Percentiles rank a stretch among this genome's conserved stretches.
Conservation (phyloP, 2,888 invertebrate species). For the Tinea pellionella region DNA sequence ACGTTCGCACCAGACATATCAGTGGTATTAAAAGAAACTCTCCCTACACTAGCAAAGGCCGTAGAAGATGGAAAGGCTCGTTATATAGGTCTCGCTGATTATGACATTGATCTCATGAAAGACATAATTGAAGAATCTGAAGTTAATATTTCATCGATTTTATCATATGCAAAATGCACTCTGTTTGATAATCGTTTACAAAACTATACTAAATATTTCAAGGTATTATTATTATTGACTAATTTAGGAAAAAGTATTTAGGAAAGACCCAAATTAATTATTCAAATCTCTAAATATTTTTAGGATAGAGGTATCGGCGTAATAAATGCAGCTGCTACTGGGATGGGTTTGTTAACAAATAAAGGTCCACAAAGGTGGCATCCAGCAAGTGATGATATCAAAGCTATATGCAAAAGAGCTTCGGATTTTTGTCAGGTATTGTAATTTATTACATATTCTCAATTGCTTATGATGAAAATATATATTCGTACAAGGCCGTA, state of each 20-base stretch:
- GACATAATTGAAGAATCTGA: constrained; percentile 76
- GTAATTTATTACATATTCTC: too few relatives aligned
- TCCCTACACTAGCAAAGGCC: constrained; percentile 83
- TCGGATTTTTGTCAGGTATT: constrained; percentile 74
- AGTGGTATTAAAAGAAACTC: constrained; percentile 83
- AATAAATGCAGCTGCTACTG: constrained; percentile 85
- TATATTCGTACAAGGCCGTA: too few relatives aligned
- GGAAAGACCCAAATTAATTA: too few relatives aligned
- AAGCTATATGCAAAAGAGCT: constrained; percentile 71
- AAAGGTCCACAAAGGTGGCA: constrained; percentile 84
- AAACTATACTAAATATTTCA: constrained; percentile 79
- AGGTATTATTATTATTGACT: constrained; percentile 69
- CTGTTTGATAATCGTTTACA: constrained; percentile 82
- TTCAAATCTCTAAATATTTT: not conserved
- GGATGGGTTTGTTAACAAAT: constrained; percentile 85
- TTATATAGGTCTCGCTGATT: constrained; percentile 89
- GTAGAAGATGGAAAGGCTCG: constrained; percentile 79
- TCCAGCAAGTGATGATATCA: constrained; percentile 75
- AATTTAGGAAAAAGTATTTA: too few relatives aligned
- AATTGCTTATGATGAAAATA: not conserved
- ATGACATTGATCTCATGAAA: constrained; percentile 81
- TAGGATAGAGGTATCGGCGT: constrained; percentile 80
- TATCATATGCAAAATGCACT: constrained; percentile 84
- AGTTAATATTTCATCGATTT: constrained; percentile 75
- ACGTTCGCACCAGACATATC: constrained; percentile 86